phyloP scores from a whole-genome alignment of 2,113 vertebrate species.

The Ceyx margarethae region DNA sequence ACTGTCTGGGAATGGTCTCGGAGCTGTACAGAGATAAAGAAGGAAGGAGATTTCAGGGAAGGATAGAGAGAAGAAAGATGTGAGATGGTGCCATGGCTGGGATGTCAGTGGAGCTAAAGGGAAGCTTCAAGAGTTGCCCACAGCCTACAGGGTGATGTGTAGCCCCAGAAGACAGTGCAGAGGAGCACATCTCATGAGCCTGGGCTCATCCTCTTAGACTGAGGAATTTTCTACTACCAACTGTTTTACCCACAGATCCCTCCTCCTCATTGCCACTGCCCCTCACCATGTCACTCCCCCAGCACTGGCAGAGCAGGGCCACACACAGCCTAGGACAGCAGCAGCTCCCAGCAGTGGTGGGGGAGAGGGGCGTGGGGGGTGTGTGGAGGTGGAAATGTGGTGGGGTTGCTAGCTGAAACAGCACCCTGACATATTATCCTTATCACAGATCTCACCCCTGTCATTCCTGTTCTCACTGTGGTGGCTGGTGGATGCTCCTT shows the following conservation, averaged over 20 bases:
- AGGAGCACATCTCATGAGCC: neutral
- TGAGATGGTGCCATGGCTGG: neutral
- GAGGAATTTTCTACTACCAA: neutral
- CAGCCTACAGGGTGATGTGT: neutral
- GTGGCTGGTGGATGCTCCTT: neutral
- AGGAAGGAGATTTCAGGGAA: neutral
- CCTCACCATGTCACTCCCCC: rapidly evolving
- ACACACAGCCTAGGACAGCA: rapidly evolving
- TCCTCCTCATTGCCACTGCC: no score
- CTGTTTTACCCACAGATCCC: neutral
- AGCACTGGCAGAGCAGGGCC: neutral
- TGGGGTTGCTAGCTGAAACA: neutral
- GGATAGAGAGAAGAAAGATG: neutral
- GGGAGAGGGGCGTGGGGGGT: no score
- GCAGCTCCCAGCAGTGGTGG: neutral
- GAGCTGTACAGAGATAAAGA: neutral
- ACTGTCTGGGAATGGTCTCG: neutral
- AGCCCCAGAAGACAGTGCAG: neutral
- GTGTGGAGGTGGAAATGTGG: neutral
- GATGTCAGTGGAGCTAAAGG: neutral
- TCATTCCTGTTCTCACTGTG: neutral
- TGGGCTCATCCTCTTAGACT: rapidly evolving
- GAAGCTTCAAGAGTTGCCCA: neutral
- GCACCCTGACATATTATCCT: neutral
- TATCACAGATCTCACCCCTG: neutral